A percentile compares a stretch with the other conserved stretches of the same genome.
These are phyloP conservation scores for Onychomys leucogaster DNA, from an alignment of 2,797 vertebrate species.

Conservation along the genomic window DNA sequence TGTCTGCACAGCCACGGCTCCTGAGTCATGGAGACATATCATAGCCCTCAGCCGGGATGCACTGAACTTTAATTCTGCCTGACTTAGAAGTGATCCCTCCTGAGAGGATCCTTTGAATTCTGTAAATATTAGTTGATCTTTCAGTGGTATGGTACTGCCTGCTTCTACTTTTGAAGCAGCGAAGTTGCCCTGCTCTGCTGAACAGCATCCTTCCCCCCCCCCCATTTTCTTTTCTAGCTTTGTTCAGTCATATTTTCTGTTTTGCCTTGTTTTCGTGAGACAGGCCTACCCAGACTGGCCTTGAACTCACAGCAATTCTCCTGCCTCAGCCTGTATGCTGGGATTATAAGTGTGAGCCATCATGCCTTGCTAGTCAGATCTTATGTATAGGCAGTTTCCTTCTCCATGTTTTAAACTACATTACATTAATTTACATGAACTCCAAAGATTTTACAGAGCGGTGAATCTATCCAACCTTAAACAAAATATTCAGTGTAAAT, in stretches of 20 bases:
- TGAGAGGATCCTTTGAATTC: not conserved
- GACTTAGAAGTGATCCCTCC: not conserved
- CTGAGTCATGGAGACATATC: not conserved
- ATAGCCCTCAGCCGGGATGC: not conserved
- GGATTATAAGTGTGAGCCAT: not conserved
- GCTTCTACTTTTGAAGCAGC: not conserved
- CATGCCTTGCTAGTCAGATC: not conserved
- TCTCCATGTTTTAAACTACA: conserved; percentile 35
- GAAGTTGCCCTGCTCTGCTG: not conserved
- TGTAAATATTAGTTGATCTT: not conserved
- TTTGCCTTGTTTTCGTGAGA: not conserved
- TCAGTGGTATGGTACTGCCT: not conserved
- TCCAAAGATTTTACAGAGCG: conserved; percentile 45
- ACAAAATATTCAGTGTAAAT: conserved; percentile 61
- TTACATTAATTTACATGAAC: conserved; percentile 46
- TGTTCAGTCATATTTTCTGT: not conserved
- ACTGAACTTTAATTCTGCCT: not conserved
- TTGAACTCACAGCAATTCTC: not conserved
- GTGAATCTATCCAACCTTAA: conserved; percentile 41
- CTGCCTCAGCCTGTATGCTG: not conserved
- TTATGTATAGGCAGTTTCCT: conserved; percentile 34
- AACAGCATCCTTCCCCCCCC: not conserved
- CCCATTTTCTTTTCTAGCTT: not conserved
- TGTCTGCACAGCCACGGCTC: not conserved
- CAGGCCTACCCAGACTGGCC: no score